A percentile compares a stretch with the other conserved stretches of the same genome.
Conservation (phyloP, 2,113 vertebrate genomes). For the Podarcis cretensis region DNA sequence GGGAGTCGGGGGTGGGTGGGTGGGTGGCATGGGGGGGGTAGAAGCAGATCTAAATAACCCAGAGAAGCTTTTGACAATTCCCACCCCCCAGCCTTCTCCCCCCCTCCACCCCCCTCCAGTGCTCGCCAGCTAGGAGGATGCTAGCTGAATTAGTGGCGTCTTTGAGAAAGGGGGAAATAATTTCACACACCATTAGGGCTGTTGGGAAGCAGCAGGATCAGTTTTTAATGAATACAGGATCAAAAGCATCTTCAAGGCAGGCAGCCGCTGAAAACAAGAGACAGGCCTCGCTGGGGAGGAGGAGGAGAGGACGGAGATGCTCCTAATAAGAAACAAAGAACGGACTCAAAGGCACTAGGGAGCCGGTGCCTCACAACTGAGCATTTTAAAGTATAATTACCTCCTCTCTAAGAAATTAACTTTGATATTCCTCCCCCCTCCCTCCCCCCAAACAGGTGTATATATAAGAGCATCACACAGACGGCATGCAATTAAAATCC, state of each 20-base stretch:
- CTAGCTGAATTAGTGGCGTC: conserved; percentile 47
- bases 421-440: conserved; percentile 59
- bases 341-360: conserved; percentile 62
- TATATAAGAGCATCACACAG: conserved; percentile 69
- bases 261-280: conserved; percentile 65
- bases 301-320: conserved; percentile 51
- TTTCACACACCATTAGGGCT: conserved; percentile 62
- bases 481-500: conserved; percentile 65
- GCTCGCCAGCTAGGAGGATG: conserved; percentile 29
- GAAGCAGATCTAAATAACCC: conserved; percentile 19
- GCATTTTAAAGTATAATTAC: conserved; percentile 66
- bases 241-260: conserved; percentile 74
- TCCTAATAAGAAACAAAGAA: conserved; percentile 71
- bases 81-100: no score
- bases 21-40: no score
- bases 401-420: conserved; percentile 67
- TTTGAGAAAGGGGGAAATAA: conserved; percentile 41
- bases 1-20: no score
- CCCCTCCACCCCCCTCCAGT: not conserved
- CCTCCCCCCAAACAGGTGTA: conserved; percentile 38
- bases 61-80: not conserved
- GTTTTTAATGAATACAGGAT: conserved; percentile 72
- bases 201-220: conserved; percentile 65
- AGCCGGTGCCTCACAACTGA: conserved; percentile 59
- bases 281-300: conserved; percentile 63